These are phyloP conservation scores for Glaucopsyche alexis DNA, from an alignment of 2,888 invertebrate species.

Conservation along the genomic window DNA sequence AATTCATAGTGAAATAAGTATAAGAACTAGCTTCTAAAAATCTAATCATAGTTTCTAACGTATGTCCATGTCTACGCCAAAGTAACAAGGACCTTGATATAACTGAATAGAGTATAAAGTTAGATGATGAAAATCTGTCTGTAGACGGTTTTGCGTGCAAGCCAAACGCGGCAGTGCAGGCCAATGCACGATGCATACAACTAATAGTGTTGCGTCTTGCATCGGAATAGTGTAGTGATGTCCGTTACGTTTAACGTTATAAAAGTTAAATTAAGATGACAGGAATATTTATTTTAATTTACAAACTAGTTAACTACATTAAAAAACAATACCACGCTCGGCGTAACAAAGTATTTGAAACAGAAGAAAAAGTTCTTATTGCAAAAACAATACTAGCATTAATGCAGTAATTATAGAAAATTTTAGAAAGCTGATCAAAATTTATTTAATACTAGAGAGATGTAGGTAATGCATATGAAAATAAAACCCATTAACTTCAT, in stretches of 20 bases:
- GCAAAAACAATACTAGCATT: not conserved
- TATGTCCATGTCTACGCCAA: conserved; percentile 29
- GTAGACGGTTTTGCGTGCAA: conserved; percentile 49
- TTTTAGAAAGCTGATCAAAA: not conserved
- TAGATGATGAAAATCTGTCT: conserved; percentile 31
- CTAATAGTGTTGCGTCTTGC: conserved; percentile 70
- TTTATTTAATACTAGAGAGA: too few species aligned
- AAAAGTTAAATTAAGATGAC: conserved; percentile 14
- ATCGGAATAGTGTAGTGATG: conserved; percentile 47
- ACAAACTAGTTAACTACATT: not conserved
- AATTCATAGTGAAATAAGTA: conserved; percentile 79
- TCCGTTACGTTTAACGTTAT: conserved; percentile 39
- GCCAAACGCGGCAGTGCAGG: conserved; percentile 67
- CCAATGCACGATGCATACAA: conserved; percentile 80
- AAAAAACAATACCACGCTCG: not conserved
- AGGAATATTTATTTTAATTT: not conserved
- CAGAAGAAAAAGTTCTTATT: not conserved
- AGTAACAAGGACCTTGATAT: conserved; percentile 32
- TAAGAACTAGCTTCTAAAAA: conserved; percentile 76
- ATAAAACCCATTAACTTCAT: not conserved
- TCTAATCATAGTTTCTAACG: conserved; percentile 39
- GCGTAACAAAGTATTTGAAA: not conserved
- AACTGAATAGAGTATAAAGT: conserved; percentile 37
- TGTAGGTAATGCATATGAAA: not conserved
- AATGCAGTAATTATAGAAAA: not conserved